Percentiles rank a stretch among this genome's conserved stretches.
phyloP scores from a whole-genome alignment of 2,888 invertebrate genomes.

The Ptilodon capucinus region DNA sequence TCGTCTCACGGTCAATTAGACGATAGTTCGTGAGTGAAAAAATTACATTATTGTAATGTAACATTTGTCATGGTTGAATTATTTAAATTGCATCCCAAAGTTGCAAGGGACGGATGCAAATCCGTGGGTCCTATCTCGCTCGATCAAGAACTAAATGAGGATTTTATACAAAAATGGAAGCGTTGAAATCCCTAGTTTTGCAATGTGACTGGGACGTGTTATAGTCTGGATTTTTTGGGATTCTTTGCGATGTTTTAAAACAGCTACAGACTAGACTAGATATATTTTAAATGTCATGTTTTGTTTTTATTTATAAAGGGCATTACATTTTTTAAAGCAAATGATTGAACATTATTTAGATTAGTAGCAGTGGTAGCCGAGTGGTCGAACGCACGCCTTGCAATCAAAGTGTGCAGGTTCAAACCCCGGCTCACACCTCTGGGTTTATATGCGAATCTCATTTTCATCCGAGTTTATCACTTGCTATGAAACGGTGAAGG shows the following conservation, averaged over 20 bases:
- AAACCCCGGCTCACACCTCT: too few species aligned
- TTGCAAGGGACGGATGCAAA: conserved; percentile 65
- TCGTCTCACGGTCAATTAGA: conserved; percentile 71
- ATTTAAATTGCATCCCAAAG: conserved; percentile 66
- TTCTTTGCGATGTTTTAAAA: conserved; percentile 26
- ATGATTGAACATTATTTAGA: too few species aligned
- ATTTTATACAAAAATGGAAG: conserved; percentile 73
- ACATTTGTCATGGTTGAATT: conserved; percentile 71
- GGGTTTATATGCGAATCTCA: too few species aligned
- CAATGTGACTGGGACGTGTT: conserved; percentile 28
- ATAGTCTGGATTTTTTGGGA: conserved; percentile 32
- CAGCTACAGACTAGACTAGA: conserved; percentile 16
- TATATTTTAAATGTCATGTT: conserved; percentile 10
- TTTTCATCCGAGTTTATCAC: too few species aligned
- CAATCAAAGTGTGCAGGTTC: too few species aligned
- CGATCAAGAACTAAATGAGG: conserved; percentile 70
- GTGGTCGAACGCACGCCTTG: too few species aligned
- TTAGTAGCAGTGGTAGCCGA: too few species aligned
- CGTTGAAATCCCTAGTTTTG: conserved; percentile 47
- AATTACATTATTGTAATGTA: conserved; percentile 58
- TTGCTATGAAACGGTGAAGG: too few species aligned
- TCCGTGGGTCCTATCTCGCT: conserved; percentile 58
- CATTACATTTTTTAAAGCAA: too few species aligned
- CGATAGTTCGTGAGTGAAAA: conserved; percentile 52
- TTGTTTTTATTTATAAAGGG: neutral